Base-by-base conservation (phyloP, 64 coral and sea anemone species). In the Pocillopora verrucosa region DNA sequence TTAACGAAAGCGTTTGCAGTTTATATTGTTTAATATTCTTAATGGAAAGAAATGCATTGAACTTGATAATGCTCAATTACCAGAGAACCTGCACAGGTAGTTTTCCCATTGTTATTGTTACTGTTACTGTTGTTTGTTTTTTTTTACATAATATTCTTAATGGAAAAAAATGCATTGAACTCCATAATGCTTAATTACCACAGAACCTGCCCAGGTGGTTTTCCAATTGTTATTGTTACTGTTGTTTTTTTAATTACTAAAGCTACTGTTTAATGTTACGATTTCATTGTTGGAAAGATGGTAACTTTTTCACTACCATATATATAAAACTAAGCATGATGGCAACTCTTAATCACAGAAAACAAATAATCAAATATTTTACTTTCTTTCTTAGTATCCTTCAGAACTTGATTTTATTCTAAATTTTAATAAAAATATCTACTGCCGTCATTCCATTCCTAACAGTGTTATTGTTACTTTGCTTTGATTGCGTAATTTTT, bases 11-110 rank as follows among this genome's bases (percentile, higher is more conserved):
- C 13, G 6, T 16, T 83, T 83, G 80, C 80, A 83, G 80, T 83
- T 83, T 64, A 83, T 83, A 64, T 83, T 59, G 65, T 83, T 83
- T 83, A 80, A 80, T 60, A 80, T 80, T 80, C 78, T 61, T 59
- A 25, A 59, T 80, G 41, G 45, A 80, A 59, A 80, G 45, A 80
- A 80, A 59, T 80, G 45, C 78, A 80, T 59, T 80, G 16, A 80
- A 80, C 78, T 59, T 80, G 78, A 20, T 80, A 80, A 80, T 80
- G 45, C 41, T 80, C 30, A 19, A 22, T 59, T 80, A 30, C 51
- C 78, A 59, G 45, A 61, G 78, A 80, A 80, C 45, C 78, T 80
- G 78, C 61, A 80, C 45, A 17, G 78, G 78, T 80, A 61, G 78
- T 59, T 59, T 41, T 80, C 78, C 78, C 45, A 80, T 30, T 80